Evolutionary conservation across 2,888 invertebrate species (phyloP).

Genomic region (Rosalia funebris): DNA sequence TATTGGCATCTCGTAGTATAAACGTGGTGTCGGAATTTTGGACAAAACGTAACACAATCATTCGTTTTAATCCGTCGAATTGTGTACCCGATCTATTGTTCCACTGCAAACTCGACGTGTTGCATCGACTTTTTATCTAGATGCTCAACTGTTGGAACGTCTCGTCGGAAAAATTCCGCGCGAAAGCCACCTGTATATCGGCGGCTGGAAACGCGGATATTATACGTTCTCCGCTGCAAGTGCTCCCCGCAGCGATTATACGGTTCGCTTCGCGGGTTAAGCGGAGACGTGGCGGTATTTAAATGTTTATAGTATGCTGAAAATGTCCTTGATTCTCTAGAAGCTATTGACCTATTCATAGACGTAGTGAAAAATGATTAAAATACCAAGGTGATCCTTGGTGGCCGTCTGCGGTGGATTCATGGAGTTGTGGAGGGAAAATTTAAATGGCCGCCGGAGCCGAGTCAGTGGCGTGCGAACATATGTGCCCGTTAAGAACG

Average conservation of each 20-base stretch:
- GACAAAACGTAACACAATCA: no score
- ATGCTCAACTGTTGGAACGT: no score
- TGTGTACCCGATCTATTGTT: no score
- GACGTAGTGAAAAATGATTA: slow-evolving; percentile 32
- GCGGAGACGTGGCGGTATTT: slow-evolving; percentile 1
- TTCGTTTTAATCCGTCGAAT: no score
- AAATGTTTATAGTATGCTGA: slow-evolving; percentile 22
- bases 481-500: no score
- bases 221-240: no score
- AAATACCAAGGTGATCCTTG: slow-evolving; percentile 22
- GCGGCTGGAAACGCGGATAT: neutral
- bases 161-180: neutral
- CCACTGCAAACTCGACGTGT: no score
- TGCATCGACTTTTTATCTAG: no score
- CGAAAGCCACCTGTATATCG: neutral
- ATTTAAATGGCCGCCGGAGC: slow-evolving; percentile 3
- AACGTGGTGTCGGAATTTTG: no score
- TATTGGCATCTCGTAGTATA: no score
- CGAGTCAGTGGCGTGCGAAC: no score
- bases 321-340: slow-evolving; percentile 50
- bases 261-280: slow-evolving; percentile 13
- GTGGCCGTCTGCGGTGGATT: neutral
- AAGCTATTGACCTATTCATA: slow-evolving; percentile 54
- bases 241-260: neutral
- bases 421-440: neutral